phyloP scores from a whole-genome alignment of 1,140 invertebrate species.

The Platorchestia sp. region DNA sequence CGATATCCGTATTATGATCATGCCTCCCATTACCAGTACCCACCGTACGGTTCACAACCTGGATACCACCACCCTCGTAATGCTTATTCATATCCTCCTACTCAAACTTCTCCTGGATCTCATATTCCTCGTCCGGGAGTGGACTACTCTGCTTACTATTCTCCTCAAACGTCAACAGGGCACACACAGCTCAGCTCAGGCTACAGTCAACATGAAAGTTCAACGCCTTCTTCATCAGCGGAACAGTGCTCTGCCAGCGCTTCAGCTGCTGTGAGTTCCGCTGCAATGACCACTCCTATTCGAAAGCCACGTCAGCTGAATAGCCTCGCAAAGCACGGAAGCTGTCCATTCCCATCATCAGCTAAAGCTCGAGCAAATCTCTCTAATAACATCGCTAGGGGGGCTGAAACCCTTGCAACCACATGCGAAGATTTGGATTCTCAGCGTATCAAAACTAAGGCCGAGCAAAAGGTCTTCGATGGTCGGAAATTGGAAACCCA shows the following conservation, averaged over 20 bases:
- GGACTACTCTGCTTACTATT: not conserved
- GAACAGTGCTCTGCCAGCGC: not conserved
- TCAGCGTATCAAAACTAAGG: slow-evolving; percentile 9
- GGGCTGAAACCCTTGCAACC: not conserved
- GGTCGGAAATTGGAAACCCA: not conserved
- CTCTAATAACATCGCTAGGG: not conserved
- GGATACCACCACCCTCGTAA: not conserved
- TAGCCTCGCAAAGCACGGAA: slow-evolving; percentile 8
- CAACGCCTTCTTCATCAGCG: not conserved
- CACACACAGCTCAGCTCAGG: not conserved
- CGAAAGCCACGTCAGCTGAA: slow-evolving; percentile 16
- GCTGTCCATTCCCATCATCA: slow-evolving; percentile 37
- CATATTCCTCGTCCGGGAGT: not conserved
- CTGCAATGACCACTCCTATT: not conserved
- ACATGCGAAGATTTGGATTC: not conserved
- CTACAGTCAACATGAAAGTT: not conserved
- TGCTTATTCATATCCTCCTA: not conserved
- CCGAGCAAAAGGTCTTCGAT: slow-evolving; percentile 35
- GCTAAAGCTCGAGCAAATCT: slow-evolving; percentile 16
- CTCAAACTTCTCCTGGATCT: not conserved
- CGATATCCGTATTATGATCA: slow-evolving; percentile 3
- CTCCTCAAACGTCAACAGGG: not conserved
- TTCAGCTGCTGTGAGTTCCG: not conserved
- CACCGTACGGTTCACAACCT: not conserved
- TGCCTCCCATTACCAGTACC: not conserved